These are phyloP conservation scores for Tryphoninae sp. DNA, from an alignment of 2,888 invertebrate genomes.

Conservation along the genomic window DNA sequence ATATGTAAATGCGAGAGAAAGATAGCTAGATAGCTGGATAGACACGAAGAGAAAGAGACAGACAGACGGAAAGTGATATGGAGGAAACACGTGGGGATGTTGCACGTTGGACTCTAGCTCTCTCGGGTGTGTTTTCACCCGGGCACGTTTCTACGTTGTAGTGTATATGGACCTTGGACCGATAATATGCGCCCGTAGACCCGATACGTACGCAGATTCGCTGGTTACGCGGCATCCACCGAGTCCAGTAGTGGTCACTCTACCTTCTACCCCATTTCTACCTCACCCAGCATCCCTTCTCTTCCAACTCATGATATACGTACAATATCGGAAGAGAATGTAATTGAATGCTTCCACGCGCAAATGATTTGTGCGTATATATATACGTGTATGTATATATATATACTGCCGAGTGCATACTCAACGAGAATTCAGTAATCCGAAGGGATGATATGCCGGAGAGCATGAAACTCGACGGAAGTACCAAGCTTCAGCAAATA, in stretches of 20 bases:
- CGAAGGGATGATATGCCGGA: neutral
- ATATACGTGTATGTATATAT: neutral
- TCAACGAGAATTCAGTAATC: constrained; percentile 6
- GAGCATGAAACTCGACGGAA: neutral
- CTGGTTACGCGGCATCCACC: neutral
- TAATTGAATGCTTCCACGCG: constrained; percentile 28
- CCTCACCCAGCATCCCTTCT: neutral
- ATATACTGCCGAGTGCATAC: neutral
- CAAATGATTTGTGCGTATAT: constrained; percentile 1
- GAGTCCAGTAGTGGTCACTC: neutral
- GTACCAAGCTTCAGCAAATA: neutral
- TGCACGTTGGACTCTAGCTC: constrained; percentile 20
- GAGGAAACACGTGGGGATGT: neutral
- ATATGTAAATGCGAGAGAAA: constrained; percentile 16
- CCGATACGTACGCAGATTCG: constrained; percentile 18
- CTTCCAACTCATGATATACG: neutral
- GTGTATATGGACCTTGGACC: neutral
- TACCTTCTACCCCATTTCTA: neutral
- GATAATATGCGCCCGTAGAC: constrained; percentile 15
- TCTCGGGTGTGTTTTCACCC: constrained; percentile 12
- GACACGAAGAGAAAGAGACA: neutral
- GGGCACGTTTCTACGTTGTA: constrained; percentile 16
- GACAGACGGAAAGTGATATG: neutral
- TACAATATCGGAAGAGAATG: constrained; percentile 19
- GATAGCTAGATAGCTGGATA: neutral